A percentile compares a stretch with the other conserved stretches of the same genome.
phyloP scores from a whole-genome alignment of 2,113 vertebrate genomes.

The Pomatostomus ruficeps region DNA sequence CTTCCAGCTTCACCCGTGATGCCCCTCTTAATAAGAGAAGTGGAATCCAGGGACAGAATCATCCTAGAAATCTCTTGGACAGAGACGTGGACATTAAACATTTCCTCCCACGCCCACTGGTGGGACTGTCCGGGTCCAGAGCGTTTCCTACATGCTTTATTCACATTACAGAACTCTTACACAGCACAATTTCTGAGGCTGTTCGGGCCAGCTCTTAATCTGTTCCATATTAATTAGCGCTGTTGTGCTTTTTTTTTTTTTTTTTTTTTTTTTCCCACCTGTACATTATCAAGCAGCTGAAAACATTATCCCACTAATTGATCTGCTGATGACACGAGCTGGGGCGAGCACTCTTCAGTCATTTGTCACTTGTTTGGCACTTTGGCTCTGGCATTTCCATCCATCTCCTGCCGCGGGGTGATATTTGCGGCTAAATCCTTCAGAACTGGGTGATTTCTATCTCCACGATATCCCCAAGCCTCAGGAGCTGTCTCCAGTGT shows the following conservation, averaged over 20 bases:
- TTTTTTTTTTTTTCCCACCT: neutral
- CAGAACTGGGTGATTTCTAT: neutral
- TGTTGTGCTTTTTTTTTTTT: neutral
- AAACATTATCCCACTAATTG: constrained; percentile 1
- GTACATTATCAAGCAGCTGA: neutral
- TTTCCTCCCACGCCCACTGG: neutral
- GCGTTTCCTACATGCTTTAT: neutral
- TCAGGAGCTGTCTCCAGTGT: neutral
- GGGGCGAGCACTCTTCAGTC: neutral
- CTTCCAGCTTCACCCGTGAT: neutral
- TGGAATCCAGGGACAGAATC: neutral
- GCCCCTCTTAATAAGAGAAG: neutral
- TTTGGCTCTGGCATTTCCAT: neutral
- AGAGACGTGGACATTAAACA: neutral
- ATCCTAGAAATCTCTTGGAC: neutral
- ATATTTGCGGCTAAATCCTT: neutral
- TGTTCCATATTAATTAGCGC: neutral
- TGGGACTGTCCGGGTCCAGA: neutral
- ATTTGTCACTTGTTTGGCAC: neutral
- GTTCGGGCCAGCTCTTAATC: neutral
- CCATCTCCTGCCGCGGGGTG: neutral
- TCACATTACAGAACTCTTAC: neutral
- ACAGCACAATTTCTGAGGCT: neutral
- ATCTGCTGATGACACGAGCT: neutral
- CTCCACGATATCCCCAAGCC: neutral